These are phyloP conservation scores for Marronus borbonicus DNA, from an alignment of 2,888 invertebrate genomes.

Conservation along the genomic window DNA sequence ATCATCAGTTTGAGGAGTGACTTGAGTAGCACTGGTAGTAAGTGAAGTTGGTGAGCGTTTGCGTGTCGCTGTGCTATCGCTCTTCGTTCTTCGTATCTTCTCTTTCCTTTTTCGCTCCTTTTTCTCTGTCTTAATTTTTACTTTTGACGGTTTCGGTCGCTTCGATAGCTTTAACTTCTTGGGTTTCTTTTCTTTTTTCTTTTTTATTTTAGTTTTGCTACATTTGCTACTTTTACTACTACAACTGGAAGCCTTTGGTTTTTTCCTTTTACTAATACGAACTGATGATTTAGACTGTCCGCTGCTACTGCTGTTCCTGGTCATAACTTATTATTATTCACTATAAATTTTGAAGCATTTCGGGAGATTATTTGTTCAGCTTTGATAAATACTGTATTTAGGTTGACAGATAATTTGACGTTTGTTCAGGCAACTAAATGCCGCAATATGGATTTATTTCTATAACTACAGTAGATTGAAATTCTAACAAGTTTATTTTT, in stretches of 20 bases:
- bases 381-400: background rate
- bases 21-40: conserved; percentile 1
- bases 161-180: background rate
- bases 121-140: conserved; percentile 30
- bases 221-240: background rate
- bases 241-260: background rate
- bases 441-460: too few species aligned
- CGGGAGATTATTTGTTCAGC: background rate
- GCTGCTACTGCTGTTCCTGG: background rate
- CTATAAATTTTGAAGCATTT: conserved; percentile 41
- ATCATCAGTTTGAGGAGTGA: background rate
- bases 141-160: background rate
- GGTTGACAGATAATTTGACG: conserved; percentile 34
- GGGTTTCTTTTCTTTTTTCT: conserved; percentile 2
- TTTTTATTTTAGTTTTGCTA: background rate
- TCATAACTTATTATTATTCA: conserved; percentile 18
- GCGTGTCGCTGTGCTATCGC: conserved; percentile 7
- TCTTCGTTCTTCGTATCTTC: conserved; percentile 8
- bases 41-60: conserved; percentile 6
- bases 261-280: conserved; percentile 6
- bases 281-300: background rate
- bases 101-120: background rate
- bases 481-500: too few species aligned
- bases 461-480: too few species aligned
- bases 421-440: background rate